Conservation (phyloP, 2,797 vertebrate species). For the Poeciliopsis paucimaculata region DNA sequence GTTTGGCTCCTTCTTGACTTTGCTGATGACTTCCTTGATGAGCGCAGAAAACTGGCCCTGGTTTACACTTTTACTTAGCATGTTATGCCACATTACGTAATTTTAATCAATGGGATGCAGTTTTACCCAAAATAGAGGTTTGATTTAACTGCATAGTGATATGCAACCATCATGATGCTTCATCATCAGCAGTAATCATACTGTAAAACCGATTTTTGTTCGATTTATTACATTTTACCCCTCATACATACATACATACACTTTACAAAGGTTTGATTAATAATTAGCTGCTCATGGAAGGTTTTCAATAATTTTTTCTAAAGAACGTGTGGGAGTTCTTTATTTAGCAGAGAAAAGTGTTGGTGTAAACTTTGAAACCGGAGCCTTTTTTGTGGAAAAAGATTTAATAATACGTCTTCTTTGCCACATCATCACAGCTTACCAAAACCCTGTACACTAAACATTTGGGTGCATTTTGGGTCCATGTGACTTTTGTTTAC, state of each 20-base stretch:
- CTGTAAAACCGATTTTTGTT: neutral
- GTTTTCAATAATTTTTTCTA: neutral
- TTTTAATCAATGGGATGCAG: neutral
- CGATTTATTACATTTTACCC: neutral
- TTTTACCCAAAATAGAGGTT: neutral
- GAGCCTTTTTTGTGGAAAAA: neutral
- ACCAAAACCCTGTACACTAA: neutral
- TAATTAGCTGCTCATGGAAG: neutral
- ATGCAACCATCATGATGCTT: conserved; percentile 6
- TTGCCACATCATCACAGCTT: neutral
- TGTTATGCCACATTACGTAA: neutral
- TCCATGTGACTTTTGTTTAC: neutral
- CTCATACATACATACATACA: neutral
- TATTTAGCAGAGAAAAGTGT: neutral
- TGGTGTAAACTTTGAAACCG: neutral
- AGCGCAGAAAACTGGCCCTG: neutral
- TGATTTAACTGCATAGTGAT: conserved; percentile 5
- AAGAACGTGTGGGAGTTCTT: neutral
- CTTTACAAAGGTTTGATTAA: neutral
- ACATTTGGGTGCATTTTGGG: neutral
- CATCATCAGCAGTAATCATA: conserved; percentile 11
- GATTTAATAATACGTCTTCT: neutral
- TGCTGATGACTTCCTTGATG: neutral
- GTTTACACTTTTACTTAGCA: conserved; percentile 1
- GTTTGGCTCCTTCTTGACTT: neutral